Evolutionary conservation across 2,797 vertebrate genomes (phyloP), one percentile per base, ranked within the genome.

Genomic region (Gorsachius magnificus): DNA sequence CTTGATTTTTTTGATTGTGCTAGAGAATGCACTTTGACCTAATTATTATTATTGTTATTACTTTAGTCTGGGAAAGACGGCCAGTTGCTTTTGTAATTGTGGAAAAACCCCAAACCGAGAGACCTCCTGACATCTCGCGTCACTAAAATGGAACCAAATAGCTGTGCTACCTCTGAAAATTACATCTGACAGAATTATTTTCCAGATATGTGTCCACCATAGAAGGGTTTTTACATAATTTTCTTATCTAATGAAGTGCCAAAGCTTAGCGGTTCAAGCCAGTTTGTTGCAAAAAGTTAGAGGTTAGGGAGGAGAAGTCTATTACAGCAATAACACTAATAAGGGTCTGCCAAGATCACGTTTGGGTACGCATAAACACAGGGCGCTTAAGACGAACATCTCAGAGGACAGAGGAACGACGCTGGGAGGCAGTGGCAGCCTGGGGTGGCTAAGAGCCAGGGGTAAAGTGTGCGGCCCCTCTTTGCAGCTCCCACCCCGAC

Each of bases 121-220:
- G 92, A 95, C 85, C 83, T 95, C 69, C 65, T 95, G 83, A 83
- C 75, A 92, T 85, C 92, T 90, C 38, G 10, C 45, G 33, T 95
- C 78, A 83, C 83, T 92, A 95, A 97, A 95, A 81, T 94, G 72
- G 83, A 96, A 91, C 41, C 51, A 97, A 97, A 96, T 85, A 90
- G 72, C 70, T 69, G 36, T 33, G 33, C 66, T 82, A 61, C 81
- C 64, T 72, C 84, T 81, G 61, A 46, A 94, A 92, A 95, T 85
- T 50, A 79, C 70, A 76, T 94, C 61, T 83, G 61, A 76, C 63
- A 72, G 65, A 89, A 95, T 93, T 89, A 74, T 68, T 91, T 91
- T 70, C 77, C 92, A 63, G 51, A 6, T 56, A 33, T 72, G n/a
- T 65, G 60, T 46, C 20, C 58, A 68, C 77, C 71, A 95, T 20